These are phyloP conservation scores for Caenorhabditis zanzibari DNA, from an alignment of 2,888 invertebrate genomes.

Conservation along the genomic window DNA sequence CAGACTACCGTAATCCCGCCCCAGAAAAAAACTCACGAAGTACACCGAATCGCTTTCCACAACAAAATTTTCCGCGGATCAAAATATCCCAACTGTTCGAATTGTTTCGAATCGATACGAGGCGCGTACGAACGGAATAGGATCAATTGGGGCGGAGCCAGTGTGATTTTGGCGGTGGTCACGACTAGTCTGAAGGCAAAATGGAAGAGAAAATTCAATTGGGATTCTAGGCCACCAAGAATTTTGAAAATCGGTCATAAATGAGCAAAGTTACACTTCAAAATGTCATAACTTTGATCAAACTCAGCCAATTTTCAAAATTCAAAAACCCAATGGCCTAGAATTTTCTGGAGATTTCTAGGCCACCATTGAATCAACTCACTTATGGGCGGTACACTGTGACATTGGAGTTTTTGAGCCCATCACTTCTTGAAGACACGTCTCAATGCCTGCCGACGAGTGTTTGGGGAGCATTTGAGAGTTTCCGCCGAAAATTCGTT, in stretches of 20 bases:
- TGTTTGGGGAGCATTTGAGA: constrained; percentile 67
- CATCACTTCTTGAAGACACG: constrained; percentile 59
- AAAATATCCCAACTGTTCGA: constrained; percentile 69
- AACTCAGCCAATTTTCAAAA: background rate
- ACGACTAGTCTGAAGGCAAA: constrained; percentile 59
- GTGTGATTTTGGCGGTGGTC: constrained; percentile 59
- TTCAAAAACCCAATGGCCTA: background rate
- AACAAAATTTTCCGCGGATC: constrained; percentile 63
- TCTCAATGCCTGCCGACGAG: constrained; percentile 62
- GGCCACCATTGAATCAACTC: background rate
- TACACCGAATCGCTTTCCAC: constrained; percentile 71
- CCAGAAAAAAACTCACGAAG: constrained; percentile 65
- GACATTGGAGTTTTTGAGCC: constrained; percentile 61
- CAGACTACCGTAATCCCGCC: no score
- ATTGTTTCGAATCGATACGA: constrained; percentile 54
- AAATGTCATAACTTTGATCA: background rate
- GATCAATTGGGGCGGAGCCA: constrained; percentile 66
- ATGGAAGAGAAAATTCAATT: background rate
- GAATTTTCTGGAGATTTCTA: background rate
- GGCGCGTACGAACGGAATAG: constrained; percentile 72
- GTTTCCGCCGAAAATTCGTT: constrained; percentile 67
- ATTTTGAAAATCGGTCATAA: background rate
- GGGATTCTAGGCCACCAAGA: background rate
- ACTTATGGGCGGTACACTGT: constrained; percentile 58
- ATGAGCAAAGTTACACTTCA: background rate